Conservation (phyloP, 2,888 invertebrate genomes). For the Lasioglossum leucozonium region DNA sequence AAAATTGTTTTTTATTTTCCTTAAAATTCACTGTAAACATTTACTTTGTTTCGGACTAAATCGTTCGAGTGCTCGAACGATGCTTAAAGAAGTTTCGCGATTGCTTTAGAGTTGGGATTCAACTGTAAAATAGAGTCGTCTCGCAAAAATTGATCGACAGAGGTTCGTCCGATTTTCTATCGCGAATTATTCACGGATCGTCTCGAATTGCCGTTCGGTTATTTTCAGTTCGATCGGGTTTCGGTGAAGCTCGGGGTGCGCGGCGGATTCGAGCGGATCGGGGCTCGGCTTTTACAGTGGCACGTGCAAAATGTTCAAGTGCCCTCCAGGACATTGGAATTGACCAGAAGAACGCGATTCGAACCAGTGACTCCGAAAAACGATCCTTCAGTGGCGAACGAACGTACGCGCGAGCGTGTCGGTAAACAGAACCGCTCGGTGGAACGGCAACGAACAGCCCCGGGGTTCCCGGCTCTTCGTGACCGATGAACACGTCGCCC, state of each 20-base stretch:
- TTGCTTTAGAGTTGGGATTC: too few species aligned
- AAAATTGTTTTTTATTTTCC: not conserved
- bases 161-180: not conserved
- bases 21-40: not conserved
- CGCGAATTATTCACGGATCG: not conserved
- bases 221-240: not conserved
- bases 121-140: not conserved
- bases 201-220: not conserved
- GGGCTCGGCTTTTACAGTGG: slow-evolving; percentile 48
- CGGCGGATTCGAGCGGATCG: not conserved
- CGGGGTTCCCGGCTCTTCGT: slow-evolving; percentile 41
- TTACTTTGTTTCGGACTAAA: too few species aligned
- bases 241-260: not conserved
- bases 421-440: slow-evolving; percentile 82
- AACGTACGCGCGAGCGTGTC: slow-evolving; percentile 78
- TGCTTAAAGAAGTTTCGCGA: too few species aligned
- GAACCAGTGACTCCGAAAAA: slow-evolving; percentile 81
- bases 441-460: slow-evolving; percentile 66
- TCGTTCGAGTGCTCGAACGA: too few species aligned
- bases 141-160: not conserved
- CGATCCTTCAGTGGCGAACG: slow-evolving; percentile 80
- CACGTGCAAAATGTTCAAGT: slow-evolving; percentile 68
- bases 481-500: slow-evolving; percentile 49
- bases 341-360: slow-evolving; percentile 65
- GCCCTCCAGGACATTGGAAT: slow-evolving; percentile 58